A percentile compares a stretch with the other conserved stretches of the same genome.
Conservation (phyloP, 2,797 vertebrate species). For the Margarornis squamiger region DNA sequence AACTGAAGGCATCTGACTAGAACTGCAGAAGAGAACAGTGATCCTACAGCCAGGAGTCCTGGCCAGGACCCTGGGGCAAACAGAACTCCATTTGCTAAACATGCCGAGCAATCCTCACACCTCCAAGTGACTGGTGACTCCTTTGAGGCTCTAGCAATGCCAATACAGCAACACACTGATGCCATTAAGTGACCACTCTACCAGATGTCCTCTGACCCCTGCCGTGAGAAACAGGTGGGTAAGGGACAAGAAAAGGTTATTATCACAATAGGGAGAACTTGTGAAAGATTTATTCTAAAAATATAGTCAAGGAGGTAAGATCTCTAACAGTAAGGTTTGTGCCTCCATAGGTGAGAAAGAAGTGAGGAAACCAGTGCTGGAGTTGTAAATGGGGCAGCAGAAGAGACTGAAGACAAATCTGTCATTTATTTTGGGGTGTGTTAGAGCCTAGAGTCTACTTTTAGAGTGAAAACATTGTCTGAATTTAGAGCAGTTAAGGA, state of each 20-base stretch:
- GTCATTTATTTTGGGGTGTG: conserved; percentile 35
- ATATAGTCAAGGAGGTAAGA: neutral
- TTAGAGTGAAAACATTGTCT: neutral
- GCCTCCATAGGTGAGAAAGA: conserved; percentile 15
- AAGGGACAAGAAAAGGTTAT: neutral
- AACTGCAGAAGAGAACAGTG: neutral
- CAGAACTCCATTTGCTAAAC: neutral
- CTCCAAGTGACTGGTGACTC: neutral
- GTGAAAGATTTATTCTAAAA: neutral
- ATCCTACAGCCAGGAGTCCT: neutral
- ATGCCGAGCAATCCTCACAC: neutral
- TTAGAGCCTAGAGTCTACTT: conserved; percentile 38
- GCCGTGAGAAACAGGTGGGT: neutral
- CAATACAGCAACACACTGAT: neutral
- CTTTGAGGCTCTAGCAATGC: neutral
- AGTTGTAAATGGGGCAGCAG: conserved; percentile 49
- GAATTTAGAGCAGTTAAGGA: conserved; percentile 46
- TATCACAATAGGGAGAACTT: neutral
- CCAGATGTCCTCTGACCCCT: neutral
- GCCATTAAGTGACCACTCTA: neutral
- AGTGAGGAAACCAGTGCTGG: neutral
- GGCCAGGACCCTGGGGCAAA: neutral
- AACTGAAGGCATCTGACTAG: neutral
- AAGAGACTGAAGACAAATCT: conserved; percentile 35
- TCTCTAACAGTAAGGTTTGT: neutral